Base-by-base conservation (phyloP, 1,140 invertebrate species). In the Octopus bimaculoides region DNA sequence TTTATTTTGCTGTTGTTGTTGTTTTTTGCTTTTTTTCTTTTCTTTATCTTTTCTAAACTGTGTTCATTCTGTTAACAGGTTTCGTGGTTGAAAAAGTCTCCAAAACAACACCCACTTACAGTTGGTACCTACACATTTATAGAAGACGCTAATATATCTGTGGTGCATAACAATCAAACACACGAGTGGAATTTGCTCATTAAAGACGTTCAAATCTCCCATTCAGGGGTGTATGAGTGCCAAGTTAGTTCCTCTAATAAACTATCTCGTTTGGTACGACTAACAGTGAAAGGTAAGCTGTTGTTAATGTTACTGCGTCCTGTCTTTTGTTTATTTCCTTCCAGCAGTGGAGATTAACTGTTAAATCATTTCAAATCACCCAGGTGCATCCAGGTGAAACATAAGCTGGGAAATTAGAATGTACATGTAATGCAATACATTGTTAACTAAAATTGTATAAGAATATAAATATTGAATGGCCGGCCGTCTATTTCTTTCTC, bases 181-280 rank as follows among this genome's bases (percentile, higher is more conserved):
- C 52, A 81, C 69, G 75, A 84, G 54, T 86, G 85, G 85, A 84
- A 85, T 79, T 81, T 86, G 61, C 54, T 84, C 54, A 86, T 86
- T 54, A 83, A 84, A 71, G 79, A 84, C 55, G 83, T 86, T 52
- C 41, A 77, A n/a, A 80, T 81, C 54, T 26, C 77, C 17, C 84
- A 86, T 54, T 79, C 82, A n/a, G 85, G 85, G 1, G 81, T 85
- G 12, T 86, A 86, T 77, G 85, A 86, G 80, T 86, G 85, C 82
- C 85, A 86, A 81, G 80, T 86, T 61, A 84, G 83, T 81, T 84
- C 85, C 20, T 83, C 79, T 56, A 80, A 84, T 71, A 79, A 81
- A 54, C 81, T 85, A 10, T 56, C 81, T 26, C 81, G 81, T 17
- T 53, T 75, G 26, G 81, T 84, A 61, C 77, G 80, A 20, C 71